Base-by-base conservation (phyloP, 2,888 invertebrate genomes). In the Hirtodrosophila duncani region DNA sequence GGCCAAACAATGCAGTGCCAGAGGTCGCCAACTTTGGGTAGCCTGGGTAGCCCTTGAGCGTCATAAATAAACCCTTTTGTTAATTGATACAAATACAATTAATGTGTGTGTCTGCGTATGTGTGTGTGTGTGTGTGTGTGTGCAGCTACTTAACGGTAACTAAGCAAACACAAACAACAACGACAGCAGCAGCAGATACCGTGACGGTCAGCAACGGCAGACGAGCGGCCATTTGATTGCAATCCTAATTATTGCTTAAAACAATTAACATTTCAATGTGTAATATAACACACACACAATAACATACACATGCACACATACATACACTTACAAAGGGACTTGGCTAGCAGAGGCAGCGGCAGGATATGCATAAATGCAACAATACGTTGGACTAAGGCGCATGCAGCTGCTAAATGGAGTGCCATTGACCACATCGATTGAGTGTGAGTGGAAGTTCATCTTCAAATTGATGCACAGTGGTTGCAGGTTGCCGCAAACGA, bases 11-110 rank as follows among this genome's bases (percentile, higher is more conserved):
- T 72, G 72, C 67, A 60, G 52, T 26, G 34, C 45, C 50, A 50
- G 33, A 55, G 58, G 48, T 49, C 21, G 21, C 24, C 43, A 23
- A 21, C 17, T 27, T 13, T 10, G 14, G 14, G 38, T 31, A 39
- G 31, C n/a, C 3, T 6, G 26, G 20, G 59, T 50, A 61, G 74
- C 74, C 78, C 72, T 78, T 67, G 77, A 81, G 81, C 77, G 74
- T 79, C 81, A 82, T 83, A 83, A 84, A 85, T 84, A 85, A 85
- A 84, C 84, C 85, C 85, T 84, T 85, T 84, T 80, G 85, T 85
- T 85, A 85, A 85, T 85, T 85, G 86, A 85, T 85, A 85, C 86
- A 86, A 86, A 86, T 86, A 79, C 74, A 84, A 81, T 80, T 75
- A 81, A 77, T 68, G 72, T 61, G 53, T 42, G 29, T 49, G 48